Conservation (phyloP, 2,113 vertebrate genomes). For the Balaeniceps rex region DNA sequence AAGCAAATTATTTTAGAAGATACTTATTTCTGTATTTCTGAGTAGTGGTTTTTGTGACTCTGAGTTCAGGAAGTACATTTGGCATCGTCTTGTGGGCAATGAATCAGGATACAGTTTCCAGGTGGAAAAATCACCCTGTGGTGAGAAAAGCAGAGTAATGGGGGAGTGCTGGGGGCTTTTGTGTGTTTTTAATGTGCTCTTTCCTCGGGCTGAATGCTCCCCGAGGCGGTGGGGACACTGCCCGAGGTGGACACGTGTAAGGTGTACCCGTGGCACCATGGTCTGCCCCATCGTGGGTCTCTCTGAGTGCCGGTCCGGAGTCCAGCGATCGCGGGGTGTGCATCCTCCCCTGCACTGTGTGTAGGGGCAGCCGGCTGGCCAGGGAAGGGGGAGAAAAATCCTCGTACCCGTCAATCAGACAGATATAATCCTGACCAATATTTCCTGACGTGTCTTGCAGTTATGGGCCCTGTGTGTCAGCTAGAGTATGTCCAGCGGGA, state of each 20-base stretch:
- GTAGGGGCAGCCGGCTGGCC: accelerated
- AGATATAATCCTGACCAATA: background rate
- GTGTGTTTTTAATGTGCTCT: background rate
- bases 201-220: background rate
- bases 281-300: background rate
- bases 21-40: background rate
- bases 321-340: accelerated
- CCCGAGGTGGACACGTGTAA: accelerated
- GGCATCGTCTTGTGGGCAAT: background rate
- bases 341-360: accelerated
- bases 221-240: accelerated
- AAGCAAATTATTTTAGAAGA: background rate
- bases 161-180: background rate
- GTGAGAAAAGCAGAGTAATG: background rate
- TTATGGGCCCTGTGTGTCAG: background rate
- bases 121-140: background rate
- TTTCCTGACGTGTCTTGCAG: background rate
- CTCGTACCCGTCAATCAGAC: background rate
- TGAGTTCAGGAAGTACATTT: background rate
- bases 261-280: background rate
- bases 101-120: background rate
- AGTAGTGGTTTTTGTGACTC: background rate
- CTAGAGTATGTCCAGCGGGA: background rate
- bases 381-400: background rate
- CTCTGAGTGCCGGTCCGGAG: background rate